phyloP scores from a whole-genome alignment of 1,140 invertebrate species.

The Spodoptera frugiperda region DNA sequence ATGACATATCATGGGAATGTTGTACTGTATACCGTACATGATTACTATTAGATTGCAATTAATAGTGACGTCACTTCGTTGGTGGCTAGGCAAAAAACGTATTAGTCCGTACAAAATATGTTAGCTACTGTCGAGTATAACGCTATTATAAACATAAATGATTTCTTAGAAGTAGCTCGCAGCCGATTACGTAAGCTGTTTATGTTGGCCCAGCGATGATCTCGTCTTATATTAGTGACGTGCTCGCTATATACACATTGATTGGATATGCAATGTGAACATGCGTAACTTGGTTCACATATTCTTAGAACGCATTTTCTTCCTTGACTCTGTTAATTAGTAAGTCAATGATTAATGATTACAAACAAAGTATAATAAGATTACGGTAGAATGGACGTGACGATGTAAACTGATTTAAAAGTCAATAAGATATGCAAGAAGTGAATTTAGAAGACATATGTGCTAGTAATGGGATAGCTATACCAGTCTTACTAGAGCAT shows the following conservation, averaged over 20 bases:
- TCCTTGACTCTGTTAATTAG: slow-evolving; percentile 27
- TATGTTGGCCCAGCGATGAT: slow-evolving; percentile 61
- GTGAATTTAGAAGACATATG: background rate
- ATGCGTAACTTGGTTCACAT: slow-evolving; percentile 6
- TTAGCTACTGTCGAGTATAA: slow-evolving; percentile 65
- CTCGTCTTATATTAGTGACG: slow-evolving; percentile 44
- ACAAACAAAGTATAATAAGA: slow-evolving; percentile 22
- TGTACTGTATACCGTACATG: slow-evolving; percentile 54
- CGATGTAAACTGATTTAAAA: slow-evolving; percentile 12
- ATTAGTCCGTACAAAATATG: slow-evolving; percentile 68
- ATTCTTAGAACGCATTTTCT: slow-evolving; percentile 30
- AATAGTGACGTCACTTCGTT: slow-evolving; percentile 72
- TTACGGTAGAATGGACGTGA: slow-evolving; percentile 15
- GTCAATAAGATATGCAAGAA: slow-evolving; percentile 18
- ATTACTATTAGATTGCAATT: slow-evolving; percentile 58
- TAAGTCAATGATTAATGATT: slow-evolving; percentile 26
- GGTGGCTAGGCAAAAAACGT: slow-evolving; percentile 66
- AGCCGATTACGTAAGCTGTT: slow-evolving; percentile 74
- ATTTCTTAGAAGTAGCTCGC: slow-evolving; percentile 69
- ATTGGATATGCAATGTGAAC: slow-evolving; percentile 32
- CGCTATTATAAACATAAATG: slow-evolving; percentile 70
- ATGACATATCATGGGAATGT: slow-evolving; percentile 53
- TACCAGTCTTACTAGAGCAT: background rate
- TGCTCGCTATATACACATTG: slow-evolving; percentile 28
- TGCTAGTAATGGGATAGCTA: background rate